Base-by-base conservation (phyloP, 2,797 vertebrate species). In the Cyclopterus lumpus region DNA sequence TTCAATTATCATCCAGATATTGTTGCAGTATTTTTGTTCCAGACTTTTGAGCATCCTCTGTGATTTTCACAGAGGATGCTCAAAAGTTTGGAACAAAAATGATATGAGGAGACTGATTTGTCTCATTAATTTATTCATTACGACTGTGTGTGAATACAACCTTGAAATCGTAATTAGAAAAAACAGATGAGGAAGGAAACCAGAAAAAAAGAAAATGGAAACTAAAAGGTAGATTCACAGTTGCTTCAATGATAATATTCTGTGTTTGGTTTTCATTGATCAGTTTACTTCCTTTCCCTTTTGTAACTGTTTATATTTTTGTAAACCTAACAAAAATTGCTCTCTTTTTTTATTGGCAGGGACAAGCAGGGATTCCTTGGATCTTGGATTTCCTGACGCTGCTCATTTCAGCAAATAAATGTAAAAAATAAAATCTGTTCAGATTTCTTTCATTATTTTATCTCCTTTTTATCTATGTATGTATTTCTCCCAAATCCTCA, bases 341-440 rank as follows among this genome's bases (percentile, higher is more conserved):
- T 54, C 12, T 70, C 20, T 61, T 53, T 6, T 26, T 24, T 0
- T 49, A 58, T 55, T 78, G 28, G 36, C 26, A 28, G 14, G 11
- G 28, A 58, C 16, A 42, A 16, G 20, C n/a, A 55, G 57, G 44
- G 66, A 73, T 60, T 68, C 11, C 18, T 53, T 40, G 36, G 26
- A 68, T 40, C 28, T 48, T 54, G 49, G 60, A 69, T 67, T 71
- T 73, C 22, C 24, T 67, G 14, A 48, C 1, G 4, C n/a, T 66
- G 14, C 8, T 72, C 0, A 69, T 36, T 64, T 68, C 14, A 22
- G 28, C 28, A 40, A 24, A 16, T 18, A 38, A n/a, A n/a, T n/a
- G n/a, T 57, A 30, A 46, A 66, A 59, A 14, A 26, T n/a, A 49
- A 67, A 63, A 71, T 55, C 24, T 10, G 14, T 40, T 62, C 65